Base-by-base conservation (phyloP, 2,888 invertebrate genomes). In the Andrena trimmerana region DNA sequence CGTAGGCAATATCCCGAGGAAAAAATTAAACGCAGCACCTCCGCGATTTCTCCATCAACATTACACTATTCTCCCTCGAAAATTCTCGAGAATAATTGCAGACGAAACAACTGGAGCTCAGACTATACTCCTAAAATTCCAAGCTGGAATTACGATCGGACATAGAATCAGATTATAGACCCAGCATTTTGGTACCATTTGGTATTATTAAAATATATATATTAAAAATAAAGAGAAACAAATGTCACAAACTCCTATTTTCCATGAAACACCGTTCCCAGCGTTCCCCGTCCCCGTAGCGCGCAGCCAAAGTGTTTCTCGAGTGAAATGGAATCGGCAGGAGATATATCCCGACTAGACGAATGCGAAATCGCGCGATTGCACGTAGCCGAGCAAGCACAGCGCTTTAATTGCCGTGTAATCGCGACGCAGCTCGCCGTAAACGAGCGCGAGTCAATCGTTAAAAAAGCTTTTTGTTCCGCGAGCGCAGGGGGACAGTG, bases 321-420 rank as follows among this genome's bases (percentile, higher is more conserved):
- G n/a, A 62, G 52, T 62, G 62, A 33, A 60, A 50, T 63, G 13
- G 10, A 5, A 13, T 7, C 16, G 13, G 5, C 13, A 6, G 8
- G 10, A 24, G 31, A 62, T 60, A 59, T 69, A 75, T 69, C 50
- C 10, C 16, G 16, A 67, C 24, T 27, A 50, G 67, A 67, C 42
- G 59, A 60, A 67, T 27, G 33, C 13, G 67, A 59, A 60, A n/a
- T 48, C 48, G 36, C 29, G 4, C 50, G 8, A 68, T 68, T 50
- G 2, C 50, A 13, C 60, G 10, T 24, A n/a, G 16, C 13, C 50
- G 33, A 5, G 27, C 74, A n/a, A 31, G 33, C 68, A 20, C 10
- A 2, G 10, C 13, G 20, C 62, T 68, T 54, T 69, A 78, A 78
- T 76, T 75, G 50, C 33, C 54, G 33, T 20, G 67, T 78, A 78